These are phyloP conservation scores for Sciurus carolinensis DNA, from an alignment of 2,797 vertebrate genomes.

Conservation along the genomic window DNA sequence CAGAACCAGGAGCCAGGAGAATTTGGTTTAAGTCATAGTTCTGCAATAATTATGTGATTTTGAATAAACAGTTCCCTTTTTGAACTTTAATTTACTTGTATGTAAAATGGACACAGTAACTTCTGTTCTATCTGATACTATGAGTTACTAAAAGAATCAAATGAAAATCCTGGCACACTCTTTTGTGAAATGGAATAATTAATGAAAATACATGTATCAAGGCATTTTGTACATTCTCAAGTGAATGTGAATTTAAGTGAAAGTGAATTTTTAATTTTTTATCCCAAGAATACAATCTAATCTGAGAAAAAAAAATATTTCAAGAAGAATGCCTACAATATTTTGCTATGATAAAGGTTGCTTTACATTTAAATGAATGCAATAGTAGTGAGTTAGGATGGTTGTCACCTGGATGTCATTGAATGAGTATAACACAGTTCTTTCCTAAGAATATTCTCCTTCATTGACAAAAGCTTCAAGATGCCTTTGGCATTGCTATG, in stretches of 20 bases:
- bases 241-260: neutral
- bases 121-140: neutral
- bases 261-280: neutral
- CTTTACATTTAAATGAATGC: neutral
- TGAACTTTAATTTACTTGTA: slow-evolving; percentile 31
- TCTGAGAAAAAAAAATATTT: neutral
- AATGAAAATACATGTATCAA: neutral
- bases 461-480: neutral
- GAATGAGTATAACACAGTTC: neutral
- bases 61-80: slow-evolving; percentile 30
- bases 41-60: slow-evolving; percentile 27
- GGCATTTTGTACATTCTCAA: slow-evolving; percentile 11
- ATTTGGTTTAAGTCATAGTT: slow-evolving; percentile 18
- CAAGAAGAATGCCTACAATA: slow-evolving; percentile 1
- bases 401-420: neutral
- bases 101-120: neutral
- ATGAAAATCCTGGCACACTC: neutral
- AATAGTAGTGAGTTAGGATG: neutral
- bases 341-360: neutral
- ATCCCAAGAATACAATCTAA: neutral
- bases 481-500: neutral
- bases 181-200: neutral
- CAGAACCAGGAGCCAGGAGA: neutral
- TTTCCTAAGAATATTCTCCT: neutral
- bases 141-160: slow-evolving; percentile 6